Conservation (phyloP, 2,888 invertebrate species). For the Lithophane semibrunnea region DNA sequence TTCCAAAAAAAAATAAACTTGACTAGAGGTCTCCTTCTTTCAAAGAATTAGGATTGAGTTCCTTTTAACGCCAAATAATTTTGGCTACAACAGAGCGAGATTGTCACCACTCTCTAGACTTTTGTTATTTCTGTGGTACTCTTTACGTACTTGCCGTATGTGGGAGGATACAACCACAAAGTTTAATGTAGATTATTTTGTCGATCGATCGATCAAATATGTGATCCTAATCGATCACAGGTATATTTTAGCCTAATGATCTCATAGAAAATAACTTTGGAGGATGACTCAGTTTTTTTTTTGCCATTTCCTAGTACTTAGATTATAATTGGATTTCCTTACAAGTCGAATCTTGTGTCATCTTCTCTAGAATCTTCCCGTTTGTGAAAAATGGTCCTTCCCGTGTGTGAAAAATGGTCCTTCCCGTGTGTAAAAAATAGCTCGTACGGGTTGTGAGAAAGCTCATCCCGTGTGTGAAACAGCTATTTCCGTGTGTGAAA, state of each 20-base stretch:
- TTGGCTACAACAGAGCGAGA: no score
- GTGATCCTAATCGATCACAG: slow-evolving; percentile 52
- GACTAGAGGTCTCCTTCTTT: no score
- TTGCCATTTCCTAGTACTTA: background rate
- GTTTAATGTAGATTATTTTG: slow-evolving; percentile 17
- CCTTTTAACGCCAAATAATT: no score
- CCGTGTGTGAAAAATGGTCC: background rate
- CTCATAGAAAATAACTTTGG: slow-evolving; percentile 41
- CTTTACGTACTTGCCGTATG: background rate
- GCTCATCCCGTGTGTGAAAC: no score
- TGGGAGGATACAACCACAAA: background rate
- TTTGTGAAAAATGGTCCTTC: background rate
- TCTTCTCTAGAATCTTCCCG: background rate
- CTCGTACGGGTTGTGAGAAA: no score
- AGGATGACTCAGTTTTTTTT: slow-evolving; percentile 37
- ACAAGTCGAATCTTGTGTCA: background rate
- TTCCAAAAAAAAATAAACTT: no score
- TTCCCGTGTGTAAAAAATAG: no score
- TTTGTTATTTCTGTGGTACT: background rate
- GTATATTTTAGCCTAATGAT: slow-evolving; percentile 50
- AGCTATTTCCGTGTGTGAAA: no score
- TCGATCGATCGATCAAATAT: slow-evolving; percentile 33
- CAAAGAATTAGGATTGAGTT: no score
- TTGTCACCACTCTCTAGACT: no score
- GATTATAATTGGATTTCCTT: background rate